Conservation (phyloP, 2,888 invertebrate genomes). For the Parnassius orleans region DNA sequence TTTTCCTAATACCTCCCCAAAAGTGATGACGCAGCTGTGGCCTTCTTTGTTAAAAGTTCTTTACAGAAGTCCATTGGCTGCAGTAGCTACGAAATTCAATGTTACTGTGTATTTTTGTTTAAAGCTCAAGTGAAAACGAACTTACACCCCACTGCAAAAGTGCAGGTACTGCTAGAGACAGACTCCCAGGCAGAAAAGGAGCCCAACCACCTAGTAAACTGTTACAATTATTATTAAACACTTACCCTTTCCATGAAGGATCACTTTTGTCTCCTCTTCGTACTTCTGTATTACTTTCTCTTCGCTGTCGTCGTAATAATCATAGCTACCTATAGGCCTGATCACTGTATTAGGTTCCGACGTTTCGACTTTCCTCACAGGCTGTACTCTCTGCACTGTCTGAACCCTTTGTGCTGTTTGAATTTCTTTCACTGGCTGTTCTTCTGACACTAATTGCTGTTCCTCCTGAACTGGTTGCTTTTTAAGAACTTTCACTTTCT, state of each 20-base stretch:
- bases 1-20: too few species aligned
- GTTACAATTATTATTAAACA: not conserved
- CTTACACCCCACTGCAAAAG: too few species aligned
- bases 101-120: too few species aligned
- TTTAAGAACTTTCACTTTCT: conserved; percentile 21
- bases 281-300: conserved; percentile 73
- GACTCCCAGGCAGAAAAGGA: too few species aligned
- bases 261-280: conserved; percentile 79
- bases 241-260: conserved; percentile 75
- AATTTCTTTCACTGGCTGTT: conserved; percentile 8
- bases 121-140: too few species aligned
- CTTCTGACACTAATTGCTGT: conserved; percentile 4
- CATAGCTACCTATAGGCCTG: conserved; percentile 78
- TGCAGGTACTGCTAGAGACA: too few species aligned
- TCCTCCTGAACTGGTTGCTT: conserved; percentile 8
- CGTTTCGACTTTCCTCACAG: conserved; percentile 39
- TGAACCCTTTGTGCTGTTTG: conserved; percentile 18
- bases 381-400: conserved; percentile 19
- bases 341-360: conserved; percentile 46
- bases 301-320: conserved; percentile 86
- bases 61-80: too few species aligned
- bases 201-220: too few species aligned
- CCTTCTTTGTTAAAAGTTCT: too few species aligned
- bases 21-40: too few species aligned
- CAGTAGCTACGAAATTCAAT: too few species aligned